phyloP scores from a whole-genome alignment of 1,140 invertebrate genomes.

The Drosophila lacteicornis region DNA sequence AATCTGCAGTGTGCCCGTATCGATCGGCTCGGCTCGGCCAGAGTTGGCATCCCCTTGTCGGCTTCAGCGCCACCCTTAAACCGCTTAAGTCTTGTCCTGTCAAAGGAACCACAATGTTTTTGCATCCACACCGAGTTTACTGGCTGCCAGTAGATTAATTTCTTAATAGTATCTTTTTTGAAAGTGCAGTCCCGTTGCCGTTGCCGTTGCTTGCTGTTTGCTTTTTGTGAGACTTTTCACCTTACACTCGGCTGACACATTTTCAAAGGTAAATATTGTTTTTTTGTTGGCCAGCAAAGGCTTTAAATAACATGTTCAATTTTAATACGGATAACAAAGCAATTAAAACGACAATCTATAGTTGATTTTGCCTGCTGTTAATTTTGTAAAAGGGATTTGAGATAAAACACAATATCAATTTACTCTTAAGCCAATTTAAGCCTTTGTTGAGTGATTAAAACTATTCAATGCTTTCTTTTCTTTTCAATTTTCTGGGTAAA shows the following conservation, averaged over 20 bases:
- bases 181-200: background rate
- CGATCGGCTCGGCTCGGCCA: slow-evolving; percentile 10
- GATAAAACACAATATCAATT: too few relatives aligned
- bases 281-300: background rate
- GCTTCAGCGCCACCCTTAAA: slow-evolving; percentile 7
- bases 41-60: background rate
- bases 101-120: slow-evolving; percentile 39
- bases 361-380: background rate
- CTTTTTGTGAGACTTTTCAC: slow-evolving; percentile 14
- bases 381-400: background rate
- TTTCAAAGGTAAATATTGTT: slow-evolving; percentile 11
- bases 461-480: background rate
- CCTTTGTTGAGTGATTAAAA: background rate
- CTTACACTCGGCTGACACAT: background rate
- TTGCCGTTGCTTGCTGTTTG: slow-evolving; percentile 1
- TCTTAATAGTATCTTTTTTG: slow-evolving; percentile 16
- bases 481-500: background rate
- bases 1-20: slow-evolving; percentile 21
- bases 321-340: background rate
- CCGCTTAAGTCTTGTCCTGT: slow-evolving; percentile 18
- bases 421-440: background rate
- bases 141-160: slow-evolving; percentile 30
- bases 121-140: slow-evolving; percentile 3
- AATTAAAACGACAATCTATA: background rate
- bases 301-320: background rate